Conservation (phyloP, 1,140 invertebrate species). For the Apis cerana region DNA sequence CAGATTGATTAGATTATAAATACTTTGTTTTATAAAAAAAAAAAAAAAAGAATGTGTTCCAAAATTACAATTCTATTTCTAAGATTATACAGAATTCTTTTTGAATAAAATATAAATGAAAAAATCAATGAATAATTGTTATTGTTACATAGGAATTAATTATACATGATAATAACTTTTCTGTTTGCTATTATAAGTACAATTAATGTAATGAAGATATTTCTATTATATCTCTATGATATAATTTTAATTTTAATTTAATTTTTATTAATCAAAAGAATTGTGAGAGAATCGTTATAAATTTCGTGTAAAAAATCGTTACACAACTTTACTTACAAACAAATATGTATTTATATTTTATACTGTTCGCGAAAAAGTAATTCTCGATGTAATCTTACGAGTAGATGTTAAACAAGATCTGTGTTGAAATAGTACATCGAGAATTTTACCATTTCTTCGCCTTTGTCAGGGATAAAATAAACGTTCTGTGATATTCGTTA, state of each 20-base stretch:
- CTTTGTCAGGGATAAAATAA: not conserved
- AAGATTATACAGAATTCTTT: no score
- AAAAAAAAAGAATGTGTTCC: no score
- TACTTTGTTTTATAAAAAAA: not conserved
- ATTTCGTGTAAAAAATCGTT: constrained; percentile 33
- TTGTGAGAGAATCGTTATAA: constrained; percentile 31
- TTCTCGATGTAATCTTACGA: constrained; percentile 32
- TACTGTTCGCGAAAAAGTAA: constrained; percentile 27
- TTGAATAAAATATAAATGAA: not conserved
- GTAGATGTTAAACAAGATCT: constrained; percentile 14
- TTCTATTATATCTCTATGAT: not conserved
- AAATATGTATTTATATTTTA: constrained; percentile 25
- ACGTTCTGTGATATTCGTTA: not conserved
- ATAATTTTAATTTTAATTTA: constrained; percentile 36
- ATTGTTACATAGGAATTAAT: not conserved
- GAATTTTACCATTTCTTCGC: constrained; percentile 1
- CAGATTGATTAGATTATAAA: not conserved
- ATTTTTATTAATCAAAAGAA: constrained; percentile 43
- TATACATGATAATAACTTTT: no score
- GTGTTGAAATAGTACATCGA: constrained; percentile 1
- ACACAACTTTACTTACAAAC: constrained; percentile 49
- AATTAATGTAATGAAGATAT: not conserved
- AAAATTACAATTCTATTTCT: no score
- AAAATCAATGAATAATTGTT: not conserved
- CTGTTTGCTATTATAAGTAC: not conserved